A percentile compares a stretch with the other conserved stretches of the same genome.
Conservation (phyloP, 2,888 invertebrate species). For the Himalopsyche tibetana region DNA sequence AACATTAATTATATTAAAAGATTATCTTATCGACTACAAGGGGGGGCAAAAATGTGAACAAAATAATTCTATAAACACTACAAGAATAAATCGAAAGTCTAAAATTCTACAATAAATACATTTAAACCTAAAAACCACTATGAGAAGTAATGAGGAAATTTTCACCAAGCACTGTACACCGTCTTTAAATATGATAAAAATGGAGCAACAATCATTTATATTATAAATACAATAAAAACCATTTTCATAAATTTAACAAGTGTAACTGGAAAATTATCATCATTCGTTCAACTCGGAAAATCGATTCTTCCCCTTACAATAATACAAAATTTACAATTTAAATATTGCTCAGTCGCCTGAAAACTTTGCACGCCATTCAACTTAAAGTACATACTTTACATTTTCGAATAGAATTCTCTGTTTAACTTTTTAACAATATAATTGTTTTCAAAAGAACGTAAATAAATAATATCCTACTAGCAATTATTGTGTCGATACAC, state of each 20-base stretch:
- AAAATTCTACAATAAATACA: conserved; percentile 62
- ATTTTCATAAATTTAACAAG: conserved; percentile 60
- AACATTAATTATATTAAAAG: conserved; percentile 63
- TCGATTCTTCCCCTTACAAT: conserved; percentile 45
- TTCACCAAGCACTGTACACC: conserved; percentile 22
- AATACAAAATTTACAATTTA: conserved; percentile 45
- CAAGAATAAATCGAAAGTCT: conserved; percentile 56
- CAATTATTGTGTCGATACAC: no score
- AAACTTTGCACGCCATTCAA: not conserved
- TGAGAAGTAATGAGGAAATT: conserved; percentile 38
- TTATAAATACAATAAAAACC: conserved; percentile 56
- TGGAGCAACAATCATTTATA: conserved; percentile 51
- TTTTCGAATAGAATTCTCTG: conserved; percentile 19
- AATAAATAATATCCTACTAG: no score
- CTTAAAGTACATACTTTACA: conserved; percentile 39
- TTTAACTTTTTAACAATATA: not conserved
- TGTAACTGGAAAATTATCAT: conserved; percentile 55
- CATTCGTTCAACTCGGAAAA: not conserved
- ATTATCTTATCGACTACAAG: conserved; percentile 60
- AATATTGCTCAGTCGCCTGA: conserved; percentile 38
- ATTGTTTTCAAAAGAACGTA: not conserved
- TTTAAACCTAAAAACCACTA: conserved; percentile 53
- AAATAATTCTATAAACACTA: conserved; percentile 59
- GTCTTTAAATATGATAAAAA: conserved; percentile 13
- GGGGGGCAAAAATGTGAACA: conserved; percentile 56